Evolutionary conservation across 2,888 invertebrate genomes (phyloP).

Genomic region (Diarsia dahlii): DNA sequence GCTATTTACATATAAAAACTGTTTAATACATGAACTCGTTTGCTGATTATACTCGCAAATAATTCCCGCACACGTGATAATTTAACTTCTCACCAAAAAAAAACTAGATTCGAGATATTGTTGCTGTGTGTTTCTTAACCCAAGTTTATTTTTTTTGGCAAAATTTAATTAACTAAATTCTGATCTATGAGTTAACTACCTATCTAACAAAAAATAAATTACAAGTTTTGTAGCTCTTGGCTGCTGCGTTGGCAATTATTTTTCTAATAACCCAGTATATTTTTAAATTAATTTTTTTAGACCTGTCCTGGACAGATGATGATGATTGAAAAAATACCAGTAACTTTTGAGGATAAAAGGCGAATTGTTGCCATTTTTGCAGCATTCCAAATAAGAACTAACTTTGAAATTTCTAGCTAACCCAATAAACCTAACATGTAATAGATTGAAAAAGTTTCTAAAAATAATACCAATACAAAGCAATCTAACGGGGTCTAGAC

Average conservation of each 20-base stretch:
- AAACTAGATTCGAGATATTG: not conserved
- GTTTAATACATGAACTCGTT: no score
- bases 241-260: not conserved
- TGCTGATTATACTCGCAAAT: not conserved
- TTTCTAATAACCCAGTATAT: not conserved
- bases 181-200: not conserved
- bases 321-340: not conserved
- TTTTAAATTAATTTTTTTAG: not conserved
- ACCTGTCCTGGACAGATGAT: no score
- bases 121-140: not conserved
- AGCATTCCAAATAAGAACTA: not conserved
- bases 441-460: constrained; percentile 15
- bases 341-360: not conserved
- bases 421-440: not conserved
- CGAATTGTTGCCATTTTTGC: no score
- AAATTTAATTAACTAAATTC: not conserved
- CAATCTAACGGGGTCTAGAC: constrained; percentile 20
- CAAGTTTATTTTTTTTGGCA: not conserved
- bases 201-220: not conserved
- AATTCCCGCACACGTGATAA: not conserved
- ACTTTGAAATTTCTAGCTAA: not conserved
- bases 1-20: no score
- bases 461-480: constrained; percentile 9
- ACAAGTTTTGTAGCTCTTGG: not conserved
- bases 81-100: not conserved